Evolutionary conservation across 1,140 invertebrate genomes (phyloP), one percentile per base, ranked within the genome.

Genomic region (Rhynchophorus ferrugineus): DNA sequence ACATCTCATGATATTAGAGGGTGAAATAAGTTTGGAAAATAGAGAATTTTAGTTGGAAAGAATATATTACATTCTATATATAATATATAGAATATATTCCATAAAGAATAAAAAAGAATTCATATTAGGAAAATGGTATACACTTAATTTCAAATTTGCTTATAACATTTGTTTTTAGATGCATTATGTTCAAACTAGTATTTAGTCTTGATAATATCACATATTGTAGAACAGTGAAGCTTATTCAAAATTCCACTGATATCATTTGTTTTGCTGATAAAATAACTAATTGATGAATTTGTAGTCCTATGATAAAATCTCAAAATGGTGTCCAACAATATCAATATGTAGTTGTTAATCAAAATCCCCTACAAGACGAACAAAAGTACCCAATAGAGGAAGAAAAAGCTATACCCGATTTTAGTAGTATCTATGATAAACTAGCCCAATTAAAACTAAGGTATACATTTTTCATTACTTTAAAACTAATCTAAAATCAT

Each of bases 381-480:
- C 34, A 51, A 38, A 55, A 49, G 29, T 14, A 47, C 24, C 2
- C 3, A 7, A 9, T 38, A 1, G 38, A 52, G 13, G 36, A 36
- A 9, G 43, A 50, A 14, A 39, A 54, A 29, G 19, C 9, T 24
- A 43, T 22, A 7, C 60, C 63, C 6, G 62, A 68, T 59, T 66
- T 59, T 38, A 61, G 59, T 47, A 54, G 46, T n/a, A 68, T 68
- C 24, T 69, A 68, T 43, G 68, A 68, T 21, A 66, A 63, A 50
- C 48, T 69, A 41, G 49, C 60, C 7, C 65, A 66, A 57, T 48
- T 69, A 29, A 69, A 69, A 62, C 46, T 60, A 22, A 37, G 37
- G 42, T 49, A 57, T 21, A 38, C 35, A 29, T 33, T 29, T 1
- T 45, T 35, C 24, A 11, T 11, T 29, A 6, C 11, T 6, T 29